Percentiles rank a stretch among this genome's conserved stretches.
Conservation (phyloP, 2,113 vertebrate species). For the Rafetus swinhoei region DNA sequence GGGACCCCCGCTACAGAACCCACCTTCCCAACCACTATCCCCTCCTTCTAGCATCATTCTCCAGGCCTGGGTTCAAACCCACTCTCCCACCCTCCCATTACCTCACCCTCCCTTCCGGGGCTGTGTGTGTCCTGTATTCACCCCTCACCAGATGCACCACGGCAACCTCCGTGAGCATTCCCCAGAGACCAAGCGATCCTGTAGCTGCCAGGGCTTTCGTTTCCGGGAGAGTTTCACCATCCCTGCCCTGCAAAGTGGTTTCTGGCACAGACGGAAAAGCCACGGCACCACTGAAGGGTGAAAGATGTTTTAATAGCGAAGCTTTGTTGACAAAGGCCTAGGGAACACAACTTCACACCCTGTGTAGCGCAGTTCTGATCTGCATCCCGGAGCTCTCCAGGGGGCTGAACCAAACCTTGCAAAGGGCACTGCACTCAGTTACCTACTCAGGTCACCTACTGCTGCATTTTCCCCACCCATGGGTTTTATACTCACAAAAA, state of each 20-base stretch:
- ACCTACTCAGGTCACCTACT: not conserved
- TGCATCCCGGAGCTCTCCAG: not conserved
- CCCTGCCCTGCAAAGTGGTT: not conserved
- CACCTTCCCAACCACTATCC: not conserved
- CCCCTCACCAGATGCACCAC: not conserved
- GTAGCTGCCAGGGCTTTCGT: not conserved
- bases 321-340: not conserved
- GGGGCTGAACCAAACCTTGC: not conserved
- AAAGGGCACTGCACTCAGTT: rapidly evolving
- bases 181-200: not conserved
- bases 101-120: rapidly evolving
- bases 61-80: not conserved
- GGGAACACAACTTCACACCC: not conserved
- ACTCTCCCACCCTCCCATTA: not conserved
- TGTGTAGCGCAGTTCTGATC: not conserved
- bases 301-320: rapidly evolving
- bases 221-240: not conserved
- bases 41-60: not conserved
- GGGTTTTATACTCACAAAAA: not conserved
- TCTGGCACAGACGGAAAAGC: not conserved
- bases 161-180: rapidly evolving
- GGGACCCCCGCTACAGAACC: not conserved
- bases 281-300: not conserved
- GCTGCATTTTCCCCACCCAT: not conserved
- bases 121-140: rapidly evolving